Evolutionary conservation across 2,888 invertebrate genomes (phyloP), one percentile per base, ranked within the genome.

Genomic region (Nomada fabriciana): DNA sequence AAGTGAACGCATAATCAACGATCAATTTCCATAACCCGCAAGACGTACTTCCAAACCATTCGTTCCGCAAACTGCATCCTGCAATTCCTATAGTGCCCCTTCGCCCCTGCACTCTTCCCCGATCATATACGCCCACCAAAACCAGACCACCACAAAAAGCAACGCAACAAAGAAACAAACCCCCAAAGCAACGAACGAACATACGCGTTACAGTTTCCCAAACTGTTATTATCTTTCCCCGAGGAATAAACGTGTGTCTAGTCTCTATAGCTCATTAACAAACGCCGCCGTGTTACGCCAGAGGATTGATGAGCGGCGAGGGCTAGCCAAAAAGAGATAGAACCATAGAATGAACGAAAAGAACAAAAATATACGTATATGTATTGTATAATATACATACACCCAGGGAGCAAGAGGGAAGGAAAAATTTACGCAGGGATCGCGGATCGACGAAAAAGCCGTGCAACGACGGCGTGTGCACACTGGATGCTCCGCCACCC

Each of bases 221-320:
- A 78, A 68, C 76, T 70, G 64, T 71, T 70, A 36, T 67, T 61
- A 68, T 73, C 69, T 72, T 63, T 52, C 42, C 36, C 59, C 25
- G 47, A 67, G 43, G 36, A 36, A 36, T 36, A 55, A 36, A 25
- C 55, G 36, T 42, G 42, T 2, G 61, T 23, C 53, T 61, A 55
- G 75, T n/a, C 63, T 65, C 57, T 82, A 69, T 80, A 80, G 71
- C 82, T 80, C 80, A 82, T 80, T 80, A 82, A 82, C 80, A 68
- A 69, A 79, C 63, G 52, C 64, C 11, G 25, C 52, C 67, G 23
- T 63, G 52, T 36, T 50, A 29, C 59, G 18, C 57, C 59, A 25
- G 65, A n/a, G 84, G 78, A 81, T 83, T 78, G 83, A 78, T 63
- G 78, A 81, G 70, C 82, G 82, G 70, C 69, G 20, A n/a, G 11